phyloP scores from a whole-genome alignment of 2,888 invertebrate genomes.

The Globia sparganii region DNA sequence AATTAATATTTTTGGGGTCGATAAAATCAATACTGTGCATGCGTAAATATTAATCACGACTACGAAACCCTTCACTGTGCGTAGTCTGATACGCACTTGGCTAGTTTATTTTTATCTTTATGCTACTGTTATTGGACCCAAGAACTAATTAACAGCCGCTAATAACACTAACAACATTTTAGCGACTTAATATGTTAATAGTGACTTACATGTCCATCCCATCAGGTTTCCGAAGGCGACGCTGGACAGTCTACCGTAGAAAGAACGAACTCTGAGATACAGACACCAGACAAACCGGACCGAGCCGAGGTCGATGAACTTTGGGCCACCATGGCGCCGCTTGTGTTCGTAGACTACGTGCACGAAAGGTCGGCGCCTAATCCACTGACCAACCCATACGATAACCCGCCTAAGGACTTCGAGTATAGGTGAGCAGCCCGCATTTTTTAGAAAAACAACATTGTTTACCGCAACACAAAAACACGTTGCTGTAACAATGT shows the following conservation, averaged over 20 bases:
- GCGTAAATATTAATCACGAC: background rate
- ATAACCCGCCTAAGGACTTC: slow-evolving; percentile 81
- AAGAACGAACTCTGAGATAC: no score
- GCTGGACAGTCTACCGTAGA: background rate
- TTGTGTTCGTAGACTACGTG: slow-evolving; percentile 75
- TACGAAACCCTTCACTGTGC: background rate
- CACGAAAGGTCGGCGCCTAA: slow-evolving; percentile 80
- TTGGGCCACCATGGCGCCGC: slow-evolving; percentile 78
- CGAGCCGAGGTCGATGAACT: slow-evolving; percentile 65
- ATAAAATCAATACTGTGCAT: background rate
- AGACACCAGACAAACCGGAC: slow-evolving; percentile 66
- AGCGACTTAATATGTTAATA: background rate
- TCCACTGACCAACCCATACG: slow-evolving; percentile 75
- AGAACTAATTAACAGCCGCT: background rate
- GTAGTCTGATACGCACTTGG: background rate
- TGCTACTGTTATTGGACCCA: background rate
- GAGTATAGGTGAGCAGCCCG: slow-evolving; percentile 79
- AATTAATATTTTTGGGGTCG: background rate
- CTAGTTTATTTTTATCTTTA: background rate
- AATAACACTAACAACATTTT: background rate
- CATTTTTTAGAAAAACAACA: background rate
- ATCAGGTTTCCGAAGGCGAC: slow-evolving; percentile 38
- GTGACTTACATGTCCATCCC: background rate
- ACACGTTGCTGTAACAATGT: no score
- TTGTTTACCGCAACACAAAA: background rate